These are phyloP conservation scores for Ormyrus rosae DNA, from an alignment of 2,888 invertebrate species.

Conservation along the genomic window DNA sequence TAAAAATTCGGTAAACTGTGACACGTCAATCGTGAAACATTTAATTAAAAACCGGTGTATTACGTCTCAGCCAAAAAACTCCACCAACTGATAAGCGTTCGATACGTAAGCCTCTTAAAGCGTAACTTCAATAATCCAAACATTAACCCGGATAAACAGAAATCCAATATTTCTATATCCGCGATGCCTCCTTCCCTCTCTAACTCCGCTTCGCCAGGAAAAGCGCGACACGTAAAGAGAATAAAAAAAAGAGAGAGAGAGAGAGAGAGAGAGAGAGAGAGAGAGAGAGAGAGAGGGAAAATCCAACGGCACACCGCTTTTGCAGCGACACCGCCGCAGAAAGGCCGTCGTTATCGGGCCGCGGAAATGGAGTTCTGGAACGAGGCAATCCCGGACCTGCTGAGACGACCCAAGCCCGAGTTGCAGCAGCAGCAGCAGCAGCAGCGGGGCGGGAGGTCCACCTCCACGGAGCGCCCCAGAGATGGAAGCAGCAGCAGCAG, in stretches of 20 bases:
- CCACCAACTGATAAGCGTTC: too few species aligned
- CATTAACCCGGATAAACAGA: constrained; percentile 39
- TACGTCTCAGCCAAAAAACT: too few species aligned
- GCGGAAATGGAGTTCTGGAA: constrained; percentile 91
- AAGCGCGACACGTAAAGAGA: not conserved
- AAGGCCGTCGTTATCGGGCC: constrained; percentile 85
- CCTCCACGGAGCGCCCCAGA: constrained; percentile 65
- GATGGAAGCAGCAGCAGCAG: constrained; percentile 56
- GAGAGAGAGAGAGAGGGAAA: not conserved
- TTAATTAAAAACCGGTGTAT: too few species aligned
- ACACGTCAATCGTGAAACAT: too few species aligned
- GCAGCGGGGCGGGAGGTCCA: constrained; percentile 57
- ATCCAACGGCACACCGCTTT: constrained; percentile 1
- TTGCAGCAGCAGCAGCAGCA: constrained; percentile 22
- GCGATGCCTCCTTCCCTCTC: constrained; percentile 2
- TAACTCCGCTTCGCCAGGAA: not conserved
- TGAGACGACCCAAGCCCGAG: constrained; percentile 75
- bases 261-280: not conserved
- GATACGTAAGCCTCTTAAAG: not conserved
- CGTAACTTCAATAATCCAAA: constrained; percentile 33
- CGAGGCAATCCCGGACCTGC: constrained; percentile 85
- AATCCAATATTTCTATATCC: constrained; percentile 25
- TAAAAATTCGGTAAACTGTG: too few species aligned
- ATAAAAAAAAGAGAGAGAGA: constrained; percentile 1
- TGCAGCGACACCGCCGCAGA: constrained; percentile 85